Conservation (phyloP, 1,140 invertebrate genomes). For the Pemphigus obesinymphae region DNA sequence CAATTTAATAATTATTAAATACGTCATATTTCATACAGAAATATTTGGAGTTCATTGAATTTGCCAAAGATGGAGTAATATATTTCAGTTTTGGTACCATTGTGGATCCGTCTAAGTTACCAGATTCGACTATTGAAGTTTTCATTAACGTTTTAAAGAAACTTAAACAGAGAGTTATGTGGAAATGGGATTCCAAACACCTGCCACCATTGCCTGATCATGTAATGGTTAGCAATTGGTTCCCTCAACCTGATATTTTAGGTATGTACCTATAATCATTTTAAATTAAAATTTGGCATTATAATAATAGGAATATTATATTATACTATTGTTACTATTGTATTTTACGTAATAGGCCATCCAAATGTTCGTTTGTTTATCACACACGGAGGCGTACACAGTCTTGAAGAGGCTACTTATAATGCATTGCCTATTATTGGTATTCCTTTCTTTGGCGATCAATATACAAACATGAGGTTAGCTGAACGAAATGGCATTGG, state of each 20-base stretch:
- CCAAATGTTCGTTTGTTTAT: constrained; percentile 54
- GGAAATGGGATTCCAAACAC: constrained; percentile 30
- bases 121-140: constrained; percentile 20
- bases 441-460: constrained; percentile 63
- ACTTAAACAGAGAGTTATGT: constrained; percentile 25
- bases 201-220: background rate
- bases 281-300: background rate
- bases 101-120: background rate
- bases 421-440: constrained; percentile 54
- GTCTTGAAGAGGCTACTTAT: constrained; percentile 53
- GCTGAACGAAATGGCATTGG: constrained; percentile 51
- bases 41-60: constrained; percentile 44
- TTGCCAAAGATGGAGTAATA: constrained; percentile 46
- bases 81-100: constrained; percentile 47
- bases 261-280: background rate
- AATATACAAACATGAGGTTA: constrained; percentile 54
- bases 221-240: constrained; percentile 28
- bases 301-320: background rate
- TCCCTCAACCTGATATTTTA: constrained; percentile 37
- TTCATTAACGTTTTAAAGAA: constrained; percentile 28
- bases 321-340: background rate
- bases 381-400: constrained; percentile 56
- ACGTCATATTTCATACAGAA: constrained; percentile 25
- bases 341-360: constrained; percentile 45
- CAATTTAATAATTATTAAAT: background rate